Evolutionary conservation across 2,113 vertebrate genomes (phyloP).

Genomic region (Bos javanicus): DNA sequence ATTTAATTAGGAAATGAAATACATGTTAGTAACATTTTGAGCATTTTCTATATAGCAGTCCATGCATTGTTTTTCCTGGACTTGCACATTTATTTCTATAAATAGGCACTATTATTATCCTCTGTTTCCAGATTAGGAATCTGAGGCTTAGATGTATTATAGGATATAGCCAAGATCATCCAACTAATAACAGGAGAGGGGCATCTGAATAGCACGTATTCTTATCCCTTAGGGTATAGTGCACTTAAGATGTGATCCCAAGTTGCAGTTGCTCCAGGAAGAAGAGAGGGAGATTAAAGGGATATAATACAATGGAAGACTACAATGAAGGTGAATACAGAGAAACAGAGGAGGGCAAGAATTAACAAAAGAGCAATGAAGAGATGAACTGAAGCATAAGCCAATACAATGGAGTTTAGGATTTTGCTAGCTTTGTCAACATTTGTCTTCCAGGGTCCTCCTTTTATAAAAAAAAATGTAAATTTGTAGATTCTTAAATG

Average conservation of each 20-base stretch:
- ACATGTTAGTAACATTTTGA: neutral
- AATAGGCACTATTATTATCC: neutral
- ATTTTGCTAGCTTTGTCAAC: neutral
- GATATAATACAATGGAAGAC: neutral
- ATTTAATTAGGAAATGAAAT: constrained; percentile 7
- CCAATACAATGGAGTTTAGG: neutral
- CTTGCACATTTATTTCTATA: neutral
- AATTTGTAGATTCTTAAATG: neutral
- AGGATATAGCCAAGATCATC: neutral
- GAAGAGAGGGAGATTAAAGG: neutral
- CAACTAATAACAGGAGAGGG: neutral
- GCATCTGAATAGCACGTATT: neutral
- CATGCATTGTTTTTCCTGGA: neutral
- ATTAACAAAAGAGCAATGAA: neutral
- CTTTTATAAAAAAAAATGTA: neutral
- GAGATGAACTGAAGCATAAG: neutral
- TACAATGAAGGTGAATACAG: neutral
- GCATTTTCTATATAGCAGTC: neutral
- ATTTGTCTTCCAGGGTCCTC: neutral
- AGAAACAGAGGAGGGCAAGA: neutral
- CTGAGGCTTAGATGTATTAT: neutral
- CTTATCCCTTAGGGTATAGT: neutral
- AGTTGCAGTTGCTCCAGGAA: neutral
- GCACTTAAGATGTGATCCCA: neutral
- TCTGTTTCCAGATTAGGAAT: neutral